phyloP scores from a whole-genome alignment of 2,113 vertebrate genomes.

The Pungitius pungitius region DNA sequence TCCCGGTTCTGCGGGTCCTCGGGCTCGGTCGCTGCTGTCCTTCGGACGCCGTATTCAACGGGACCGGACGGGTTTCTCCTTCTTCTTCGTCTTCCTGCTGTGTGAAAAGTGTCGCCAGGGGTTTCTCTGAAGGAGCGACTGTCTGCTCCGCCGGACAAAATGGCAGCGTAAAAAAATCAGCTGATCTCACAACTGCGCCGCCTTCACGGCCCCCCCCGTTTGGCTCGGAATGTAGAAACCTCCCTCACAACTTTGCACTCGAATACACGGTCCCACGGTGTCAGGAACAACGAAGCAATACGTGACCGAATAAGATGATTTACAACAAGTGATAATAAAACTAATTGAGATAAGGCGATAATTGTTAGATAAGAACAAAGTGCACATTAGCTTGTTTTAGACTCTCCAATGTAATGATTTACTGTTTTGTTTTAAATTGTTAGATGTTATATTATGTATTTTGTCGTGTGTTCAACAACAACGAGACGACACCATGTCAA shows the following conservation, averaged over 20 bases:
- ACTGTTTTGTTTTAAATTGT: background rate
- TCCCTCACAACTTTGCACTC: no score
- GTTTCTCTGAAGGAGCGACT: conserved; percentile 49
- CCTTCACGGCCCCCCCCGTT: background rate
- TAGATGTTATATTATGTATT: background rate
- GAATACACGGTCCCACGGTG: no score
- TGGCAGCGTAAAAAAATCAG: conserved; percentile 84
- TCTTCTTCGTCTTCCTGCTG: conserved; percentile 4
- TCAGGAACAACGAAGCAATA: no score
- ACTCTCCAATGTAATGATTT: background rate
- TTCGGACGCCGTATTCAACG: conserved; percentile 31
- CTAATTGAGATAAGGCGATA: background rate
- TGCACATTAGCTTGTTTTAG: background rate
- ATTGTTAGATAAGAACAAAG: background rate
- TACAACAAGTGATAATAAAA: no score
- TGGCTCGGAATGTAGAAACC: conserved; percentile 20
- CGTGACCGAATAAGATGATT: no score
- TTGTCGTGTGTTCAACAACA: background rate
- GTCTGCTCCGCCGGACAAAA: conserved; percentile 79
- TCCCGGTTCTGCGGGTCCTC: no score
- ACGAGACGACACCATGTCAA: background rate
- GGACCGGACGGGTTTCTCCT: conserved; percentile 1
- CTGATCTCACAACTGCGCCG: conserved; percentile 78
- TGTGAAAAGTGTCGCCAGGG: conserved; percentile 53
- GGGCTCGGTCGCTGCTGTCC: conserved; percentile 11